A percentile compares a stretch with the other conserved stretches of the same genome.
Evolutionary conservation across 2,888 invertebrate species (phyloP).

Genomic region (Aproaerema taeniolella): DNA sequence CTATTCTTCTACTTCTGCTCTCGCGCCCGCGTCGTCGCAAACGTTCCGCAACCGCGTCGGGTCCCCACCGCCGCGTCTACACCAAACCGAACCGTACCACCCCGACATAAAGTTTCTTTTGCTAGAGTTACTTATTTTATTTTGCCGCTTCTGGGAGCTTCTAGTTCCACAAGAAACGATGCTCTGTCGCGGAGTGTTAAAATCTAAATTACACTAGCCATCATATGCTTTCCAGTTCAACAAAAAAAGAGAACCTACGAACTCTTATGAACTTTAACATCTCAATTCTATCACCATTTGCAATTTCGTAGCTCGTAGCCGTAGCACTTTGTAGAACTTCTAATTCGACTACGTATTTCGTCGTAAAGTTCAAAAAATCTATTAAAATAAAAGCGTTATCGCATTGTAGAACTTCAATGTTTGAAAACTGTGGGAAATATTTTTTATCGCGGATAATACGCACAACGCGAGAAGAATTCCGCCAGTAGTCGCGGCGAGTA

Average conservation of each 20-base stretch:
- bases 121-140: constrained; percentile 55
- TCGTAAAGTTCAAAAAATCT: no score
- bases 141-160: constrained; percentile 69
- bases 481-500: no score
- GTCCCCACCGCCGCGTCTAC: constrained; percentile 4
- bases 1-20: constrained; percentile 45
- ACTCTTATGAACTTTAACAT: no score
- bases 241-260: no score
- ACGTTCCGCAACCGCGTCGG: constrained; percentile 2
- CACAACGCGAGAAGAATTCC: no score
- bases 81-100: constrained; percentile 48
- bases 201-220: background rate
- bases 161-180: constrained; percentile 39
- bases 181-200: constrained; percentile 41
- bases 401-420: no score
- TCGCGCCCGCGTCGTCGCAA: constrained; percentile 31
- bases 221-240: background rate
- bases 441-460: no score
- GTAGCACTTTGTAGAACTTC: constrained; percentile 12
- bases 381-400: no score
- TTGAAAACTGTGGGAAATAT: no score
- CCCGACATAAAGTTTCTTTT: constrained; percentile 53
- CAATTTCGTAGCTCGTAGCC: constrained; percentile 14
- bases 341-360: no score
- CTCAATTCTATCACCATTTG: constrained; percentile 8